phyloP scores from a whole-genome alignment of 2,888 invertebrate species.

The Habrosyne pyritoides region DNA sequence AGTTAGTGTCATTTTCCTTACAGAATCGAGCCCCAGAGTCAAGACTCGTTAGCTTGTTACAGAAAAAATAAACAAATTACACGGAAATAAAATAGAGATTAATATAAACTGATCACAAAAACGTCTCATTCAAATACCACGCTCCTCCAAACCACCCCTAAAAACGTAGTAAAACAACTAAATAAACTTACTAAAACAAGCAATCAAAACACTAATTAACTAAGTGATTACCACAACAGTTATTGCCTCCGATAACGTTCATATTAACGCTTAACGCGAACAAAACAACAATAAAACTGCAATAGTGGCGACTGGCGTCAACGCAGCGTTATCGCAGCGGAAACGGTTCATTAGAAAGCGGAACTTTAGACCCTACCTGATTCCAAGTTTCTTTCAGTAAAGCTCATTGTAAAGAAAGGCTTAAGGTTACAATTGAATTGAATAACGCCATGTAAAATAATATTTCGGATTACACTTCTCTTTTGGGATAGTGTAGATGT shows the following conservation, averaged over 20 bases:
- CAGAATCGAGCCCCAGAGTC: too few relatives aligned
- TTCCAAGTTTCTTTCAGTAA: neutral
- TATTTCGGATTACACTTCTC: too few relatives aligned
- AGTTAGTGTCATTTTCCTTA: too few relatives aligned
- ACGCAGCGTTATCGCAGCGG: constrained; percentile 23
- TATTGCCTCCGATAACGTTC: constrained; percentile 8
- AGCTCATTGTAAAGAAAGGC: neutral
- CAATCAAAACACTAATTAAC: constrained; percentile 1
- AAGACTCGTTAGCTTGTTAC: too few relatives aligned
- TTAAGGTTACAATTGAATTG: neutral
- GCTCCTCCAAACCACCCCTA: neutral
- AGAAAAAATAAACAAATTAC: too few relatives aligned
- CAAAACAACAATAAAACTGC: constrained; percentile 26
- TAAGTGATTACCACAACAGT: constrained; percentile 3
- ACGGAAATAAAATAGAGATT: neutral
- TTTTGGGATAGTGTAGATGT: neutral
- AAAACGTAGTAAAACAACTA: neutral
- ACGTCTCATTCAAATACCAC: neutral
- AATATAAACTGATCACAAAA: neutral
- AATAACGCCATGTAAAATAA: too few relatives aligned
- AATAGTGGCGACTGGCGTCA: constrained; percentile 19
- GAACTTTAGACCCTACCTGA: constrained; percentile 13
- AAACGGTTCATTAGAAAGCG: constrained; percentile 31
- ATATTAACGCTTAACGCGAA: constrained; percentile 22
- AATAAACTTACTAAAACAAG: neutral